Evolutionary conservation across 30 jellyfish, hydroid and myxozoan genomes (phyloP).

Genomic region (Aurelia aurita): DNA sequence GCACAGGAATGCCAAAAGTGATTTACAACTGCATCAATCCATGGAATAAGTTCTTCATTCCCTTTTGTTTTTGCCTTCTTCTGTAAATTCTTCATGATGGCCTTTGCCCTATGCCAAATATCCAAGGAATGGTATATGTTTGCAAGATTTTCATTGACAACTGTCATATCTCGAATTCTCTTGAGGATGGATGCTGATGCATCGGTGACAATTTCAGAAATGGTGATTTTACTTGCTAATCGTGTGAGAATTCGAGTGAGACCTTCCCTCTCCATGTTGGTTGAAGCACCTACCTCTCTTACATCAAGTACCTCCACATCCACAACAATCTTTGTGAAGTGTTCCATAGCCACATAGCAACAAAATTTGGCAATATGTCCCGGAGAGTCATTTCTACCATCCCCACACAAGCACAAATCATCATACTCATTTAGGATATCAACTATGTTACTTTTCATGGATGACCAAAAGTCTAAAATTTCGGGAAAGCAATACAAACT

Average conservation of each 20-base stretch:
- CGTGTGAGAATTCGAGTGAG: neutral
- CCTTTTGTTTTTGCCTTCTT: slow-evolving; percentile 16
- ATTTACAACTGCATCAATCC: slow-evolving; percentile 25
- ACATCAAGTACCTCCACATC: slow-evolving; percentile 29
- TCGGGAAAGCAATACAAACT: slow-evolving; percentile 9
- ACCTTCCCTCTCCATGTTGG: slow-evolving; percentile 33
- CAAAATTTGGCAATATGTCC: slow-evolving; percentile 46
- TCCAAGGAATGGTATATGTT: slow-evolving; percentile 12
- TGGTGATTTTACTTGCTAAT: neutral
- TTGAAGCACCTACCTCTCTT: slow-evolving; percentile 33
- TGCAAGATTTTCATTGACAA: neutral
- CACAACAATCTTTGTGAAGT: slow-evolving; percentile 10
- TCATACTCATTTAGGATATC: neutral
- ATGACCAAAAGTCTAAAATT: slow-evolving; percentile 9
- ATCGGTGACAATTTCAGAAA: slow-evolving; percentile 34
- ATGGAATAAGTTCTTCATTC: slow-evolving; percentile 4
- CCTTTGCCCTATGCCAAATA: slow-evolving; percentile 43
- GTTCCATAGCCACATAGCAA: slow-evolving; percentile 32
- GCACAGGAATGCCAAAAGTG: slow-evolving; percentile 31
- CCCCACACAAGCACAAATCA: slow-evolving; percentile 17
- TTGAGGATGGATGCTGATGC: slow-evolving; percentile 26
- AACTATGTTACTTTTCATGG: neutral
- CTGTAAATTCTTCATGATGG: neutral
- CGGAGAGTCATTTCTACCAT: slow-evolving; percentile 52
- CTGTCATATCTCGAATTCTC: slow-evolving; percentile 18